Evolutionary conservation across 2,888 invertebrate species (phyloP), one percentile per base, ranked within the genome.

Genomic region (Octonoba sinensis): DNA sequence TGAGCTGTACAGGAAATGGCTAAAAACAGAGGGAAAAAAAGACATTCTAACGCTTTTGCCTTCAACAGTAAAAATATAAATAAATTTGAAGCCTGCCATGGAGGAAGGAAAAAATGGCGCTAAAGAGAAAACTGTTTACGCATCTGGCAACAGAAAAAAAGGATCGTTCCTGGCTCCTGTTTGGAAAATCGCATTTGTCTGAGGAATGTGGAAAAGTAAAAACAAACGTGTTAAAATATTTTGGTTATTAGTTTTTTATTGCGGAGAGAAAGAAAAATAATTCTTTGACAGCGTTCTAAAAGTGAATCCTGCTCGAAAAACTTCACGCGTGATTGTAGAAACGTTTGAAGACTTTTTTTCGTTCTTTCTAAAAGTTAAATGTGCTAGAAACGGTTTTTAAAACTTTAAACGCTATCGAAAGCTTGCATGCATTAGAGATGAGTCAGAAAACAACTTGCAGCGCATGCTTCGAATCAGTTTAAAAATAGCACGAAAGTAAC

Each of bases 1-100:
- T 57, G 54, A 64, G 69, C 51, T 60, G 24, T 51, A 51, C 74
- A 66, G 74, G 74, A 74, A 74, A 65, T 54, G 36, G 64, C n/a
- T 44, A 46, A 57, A 66, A 65, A 65, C 59, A 69, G 56, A 59
- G 18, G 49, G 6, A 20, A 51, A 59, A 67, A 74, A 67, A 75
- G 51, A 51, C 47, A 69, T 76, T 69, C 56, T 24, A 60, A 22
- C 64, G 46, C 22, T 62, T 76, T 64, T 76, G 56, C 60, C 46
- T 36, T 65, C 36, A 20, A 27, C 36, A 51, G 56, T 15, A n/a
- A 67, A 22, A 74, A 65, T 74, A 74, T 74, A 74, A 65, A 65
- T 57, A 65, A 65, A 65, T 72, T 64, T 24, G 62, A 51, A 57
- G 74, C 15, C 18, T 24, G 65, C 57, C 24, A n/a, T 20, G n/a